Percentiles rank a stretch among this genome's conserved stretches.
Conservation (phyloP, 37 sponge, comb jelly and placozoan genomes). For the Hexactinellida sp. region DNA sequence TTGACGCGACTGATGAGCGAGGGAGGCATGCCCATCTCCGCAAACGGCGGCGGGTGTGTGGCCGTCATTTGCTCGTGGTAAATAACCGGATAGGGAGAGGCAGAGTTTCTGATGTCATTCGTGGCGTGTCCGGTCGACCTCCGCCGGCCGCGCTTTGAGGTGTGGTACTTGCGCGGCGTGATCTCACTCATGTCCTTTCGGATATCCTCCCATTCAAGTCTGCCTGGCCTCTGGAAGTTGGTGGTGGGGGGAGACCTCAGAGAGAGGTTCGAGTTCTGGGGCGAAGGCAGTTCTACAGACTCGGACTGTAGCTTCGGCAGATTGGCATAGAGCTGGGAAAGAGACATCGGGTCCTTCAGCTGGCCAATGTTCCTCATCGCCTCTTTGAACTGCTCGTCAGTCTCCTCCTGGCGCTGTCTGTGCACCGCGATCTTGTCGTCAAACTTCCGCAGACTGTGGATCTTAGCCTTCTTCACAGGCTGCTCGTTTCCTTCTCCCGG, state of each 20-base stretch:
- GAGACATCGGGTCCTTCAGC: not conserved
- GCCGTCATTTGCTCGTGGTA: not conserved
- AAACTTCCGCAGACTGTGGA: not conserved
- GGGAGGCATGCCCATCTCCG: not conserved
- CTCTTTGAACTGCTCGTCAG: not conserved
- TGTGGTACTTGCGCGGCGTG: not conserved
- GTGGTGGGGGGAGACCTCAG: not conserved
- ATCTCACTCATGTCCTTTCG: not conserved
- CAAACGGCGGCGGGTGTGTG: not conserved
- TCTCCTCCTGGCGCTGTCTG: not conserved
- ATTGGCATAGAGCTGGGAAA: not conserved
- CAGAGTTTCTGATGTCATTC: not conserved
- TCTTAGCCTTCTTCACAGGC: constrained; percentile 9
- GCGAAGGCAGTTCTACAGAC: not conserved
- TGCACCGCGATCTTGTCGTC: not conserved
- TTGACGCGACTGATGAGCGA: not conserved
- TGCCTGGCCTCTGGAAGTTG: not conserved
- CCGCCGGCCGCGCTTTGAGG: not conserved
- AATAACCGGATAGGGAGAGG: not conserved
- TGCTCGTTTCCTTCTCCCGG: not conserved
- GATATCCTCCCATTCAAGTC: not conserved
- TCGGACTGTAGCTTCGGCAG: not conserved
- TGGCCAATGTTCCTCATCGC: constrained; percentile 5
- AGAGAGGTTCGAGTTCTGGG: not conserved
- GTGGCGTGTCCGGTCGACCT: not conserved